Conservation (phyloP, 2,888 invertebrate genomes). For the Miltochrista miniata region DNA sequence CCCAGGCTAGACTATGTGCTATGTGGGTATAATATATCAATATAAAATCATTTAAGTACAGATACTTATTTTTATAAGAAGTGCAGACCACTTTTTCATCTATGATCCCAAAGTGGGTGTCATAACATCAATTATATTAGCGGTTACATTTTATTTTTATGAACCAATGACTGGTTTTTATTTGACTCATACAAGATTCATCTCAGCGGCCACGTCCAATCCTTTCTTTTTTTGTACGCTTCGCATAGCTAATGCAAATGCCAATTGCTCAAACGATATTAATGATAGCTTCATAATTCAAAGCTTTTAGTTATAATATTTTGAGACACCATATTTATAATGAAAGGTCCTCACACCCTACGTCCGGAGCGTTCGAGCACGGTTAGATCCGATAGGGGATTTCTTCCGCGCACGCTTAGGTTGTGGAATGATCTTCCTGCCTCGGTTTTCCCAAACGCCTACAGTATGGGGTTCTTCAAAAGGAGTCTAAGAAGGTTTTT, state of each 20-base stretch:
- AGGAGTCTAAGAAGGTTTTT: too few species aligned
- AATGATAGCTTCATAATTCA: conserved; percentile 37
- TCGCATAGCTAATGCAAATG: conserved; percentile 56
- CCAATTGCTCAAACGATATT: conserved; percentile 53
- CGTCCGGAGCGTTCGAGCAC: too few species aligned
- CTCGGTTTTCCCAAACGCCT: too few species aligned
- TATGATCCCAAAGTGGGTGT: conserved; percentile 45
- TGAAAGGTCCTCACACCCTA: too few species aligned
- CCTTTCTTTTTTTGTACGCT: conserved; percentile 55
- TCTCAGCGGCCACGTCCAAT: conserved; percentile 40
- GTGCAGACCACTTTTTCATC: conserved; percentile 29
- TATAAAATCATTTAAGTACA: conserved; percentile 10
- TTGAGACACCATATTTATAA: too few species aligned
- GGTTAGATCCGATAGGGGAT: too few species aligned
- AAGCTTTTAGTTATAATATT: conserved; percentile 14
- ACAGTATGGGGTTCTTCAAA: too few species aligned
- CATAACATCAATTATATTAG: conserved; percentile 51
- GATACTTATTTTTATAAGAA: conserved; percentile 37
- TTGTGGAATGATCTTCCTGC: too few species aligned
- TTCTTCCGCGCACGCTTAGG: too few species aligned
- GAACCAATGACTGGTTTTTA: conserved; percentile 51
- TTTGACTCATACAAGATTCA: conserved; percentile 56
- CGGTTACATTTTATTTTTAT: conserved; percentile 52
- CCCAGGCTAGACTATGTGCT: too few species aligned
- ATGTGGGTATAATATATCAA: too few species aligned